Evolutionary conservation across 2,888 invertebrate species (phyloP), one percentile per base, ranked within the genome.

Genomic region (Zelleria hepariella): DNA sequence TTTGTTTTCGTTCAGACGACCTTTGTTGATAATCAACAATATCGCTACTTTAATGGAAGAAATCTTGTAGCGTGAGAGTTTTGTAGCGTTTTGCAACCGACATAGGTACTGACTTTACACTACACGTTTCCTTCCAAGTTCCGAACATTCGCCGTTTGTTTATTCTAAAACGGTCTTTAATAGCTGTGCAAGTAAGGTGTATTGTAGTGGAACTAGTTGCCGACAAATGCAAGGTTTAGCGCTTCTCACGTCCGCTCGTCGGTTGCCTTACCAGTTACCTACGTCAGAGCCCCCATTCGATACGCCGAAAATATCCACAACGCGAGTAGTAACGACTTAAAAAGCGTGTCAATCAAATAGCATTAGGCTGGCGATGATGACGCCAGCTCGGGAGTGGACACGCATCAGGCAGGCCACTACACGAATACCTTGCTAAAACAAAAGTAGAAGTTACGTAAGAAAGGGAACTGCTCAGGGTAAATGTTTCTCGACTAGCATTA

Each of bases 21-120:
- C 86, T 87, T 85, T 85, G 84, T 82, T 86, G 84, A 85, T 86
- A 78, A 85, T 82, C 82, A 82, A 85, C 83, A 84, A 82, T 86
- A 86, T 86, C 78, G 75, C 80, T 71, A 79, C 73, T 82, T 74
- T 79, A 82, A 83, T 80, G 72, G 80, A 86, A 84, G 82, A 86
- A 86, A 86, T 80, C 82, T 80, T 76, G 78, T 72, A 80, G 71
- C 80, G 82, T 86, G 86, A 80, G 86, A 86, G 82, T 84, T 82
- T 82, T 74, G 70, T 77, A 75, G 68, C 69, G 77, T 82, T 80
- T 82, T 77, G 79, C 77, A 81, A 82, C 75, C 73, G 68, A 72
- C 71, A 48, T 48, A 52, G 53, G n/a, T 18, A 23, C 15, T 18
- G 26, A 32, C 21, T 52, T 15, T 42, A 42, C 32, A 42, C 32